Evolutionary conservation across 2,113 vertebrate species (phyloP).

Genomic region (Caloenas nicobarica): DNA sequence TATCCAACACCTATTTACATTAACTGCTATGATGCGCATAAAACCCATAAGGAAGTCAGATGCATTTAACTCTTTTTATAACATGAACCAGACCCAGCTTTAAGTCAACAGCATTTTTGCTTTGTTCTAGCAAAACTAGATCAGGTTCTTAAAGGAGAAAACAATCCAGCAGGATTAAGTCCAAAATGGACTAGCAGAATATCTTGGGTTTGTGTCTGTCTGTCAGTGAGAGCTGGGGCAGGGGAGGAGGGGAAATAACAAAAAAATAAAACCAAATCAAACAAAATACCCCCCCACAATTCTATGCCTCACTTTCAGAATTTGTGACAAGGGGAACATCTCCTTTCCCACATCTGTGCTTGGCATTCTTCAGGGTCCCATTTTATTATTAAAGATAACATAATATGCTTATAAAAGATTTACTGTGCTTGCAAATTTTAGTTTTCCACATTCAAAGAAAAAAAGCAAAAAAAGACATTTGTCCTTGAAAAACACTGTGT

Average conservation of each 20-base stretch:
- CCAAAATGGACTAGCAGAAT: background rate
- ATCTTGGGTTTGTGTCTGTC: background rate
- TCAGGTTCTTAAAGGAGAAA: background rate
- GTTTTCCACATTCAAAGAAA: background rate
- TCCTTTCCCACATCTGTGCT: background rate
- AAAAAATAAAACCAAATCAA: background rate
- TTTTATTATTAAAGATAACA: background rate
- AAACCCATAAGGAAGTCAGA: background rate
- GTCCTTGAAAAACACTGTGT: background rate
- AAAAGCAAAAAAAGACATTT: background rate
- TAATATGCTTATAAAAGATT: background rate
- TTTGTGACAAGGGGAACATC: background rate
- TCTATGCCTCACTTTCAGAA: background rate
- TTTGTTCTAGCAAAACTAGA: background rate
- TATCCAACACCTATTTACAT: background rate
- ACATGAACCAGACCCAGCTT: background rate
- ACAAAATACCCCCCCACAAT: background rate
- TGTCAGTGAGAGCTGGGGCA: background rate
- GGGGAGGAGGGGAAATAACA: fast-evolving
- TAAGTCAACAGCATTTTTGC: background rate
- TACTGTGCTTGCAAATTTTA: background rate
- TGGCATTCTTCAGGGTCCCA: background rate
- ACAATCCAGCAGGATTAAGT: background rate
- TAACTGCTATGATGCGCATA: background rate
- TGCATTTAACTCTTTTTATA: background rate